A percentile compares a stretch with the other conserved stretches of the same genome.
These are phyloP conservation scores for Drosophila erecta DNA, from an alignment of 1,140 invertebrate genomes.

Conservation along the genomic window DNA sequence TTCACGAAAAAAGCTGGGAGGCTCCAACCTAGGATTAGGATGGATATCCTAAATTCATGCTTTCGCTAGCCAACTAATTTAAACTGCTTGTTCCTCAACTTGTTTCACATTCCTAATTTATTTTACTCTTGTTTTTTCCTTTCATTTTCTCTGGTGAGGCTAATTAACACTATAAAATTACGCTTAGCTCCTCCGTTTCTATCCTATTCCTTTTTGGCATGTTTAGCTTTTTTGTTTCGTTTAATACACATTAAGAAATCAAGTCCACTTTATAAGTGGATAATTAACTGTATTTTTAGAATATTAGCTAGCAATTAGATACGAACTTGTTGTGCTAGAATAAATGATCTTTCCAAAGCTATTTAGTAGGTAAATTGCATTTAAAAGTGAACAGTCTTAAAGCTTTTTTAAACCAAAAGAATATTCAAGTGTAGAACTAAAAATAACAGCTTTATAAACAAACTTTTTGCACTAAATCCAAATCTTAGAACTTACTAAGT, in stretches of 20 bases:
- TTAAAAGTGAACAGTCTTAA: too few species aligned
- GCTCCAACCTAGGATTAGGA: conserved; percentile 18
- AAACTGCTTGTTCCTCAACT: conserved; percentile 23
- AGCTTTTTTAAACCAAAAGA: background rate
- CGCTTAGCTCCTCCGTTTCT: background rate
- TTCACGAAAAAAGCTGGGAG: conserved; percentile 6
- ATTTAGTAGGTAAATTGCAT: too few species aligned
- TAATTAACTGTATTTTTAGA: background rate
- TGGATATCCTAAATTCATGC: conserved; percentile 1
- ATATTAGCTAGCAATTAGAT: background rate
- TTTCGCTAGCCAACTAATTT: conserved; percentile 38
- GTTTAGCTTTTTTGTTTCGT: conserved; percentile 4
- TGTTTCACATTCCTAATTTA: conserved; percentile 5
- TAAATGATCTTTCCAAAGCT: conserved; percentile 16
- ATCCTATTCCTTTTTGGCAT: conserved; percentile 32
- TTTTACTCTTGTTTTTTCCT: background rate
- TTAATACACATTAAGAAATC: conserved; percentile 12
- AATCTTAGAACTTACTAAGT: too few species aligned
- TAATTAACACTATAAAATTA: background rate
- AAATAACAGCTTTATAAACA: too few species aligned
- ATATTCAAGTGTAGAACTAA: too few species aligned
- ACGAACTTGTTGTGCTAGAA: background rate
- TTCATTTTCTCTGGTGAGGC: conserved; percentile 5
- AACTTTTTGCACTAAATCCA: too few species aligned
- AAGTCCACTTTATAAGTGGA: background rate